phyloP scores from a whole-genome alignment of 2,888 invertebrate species.

The Rugalucina vietnamica region DNA sequence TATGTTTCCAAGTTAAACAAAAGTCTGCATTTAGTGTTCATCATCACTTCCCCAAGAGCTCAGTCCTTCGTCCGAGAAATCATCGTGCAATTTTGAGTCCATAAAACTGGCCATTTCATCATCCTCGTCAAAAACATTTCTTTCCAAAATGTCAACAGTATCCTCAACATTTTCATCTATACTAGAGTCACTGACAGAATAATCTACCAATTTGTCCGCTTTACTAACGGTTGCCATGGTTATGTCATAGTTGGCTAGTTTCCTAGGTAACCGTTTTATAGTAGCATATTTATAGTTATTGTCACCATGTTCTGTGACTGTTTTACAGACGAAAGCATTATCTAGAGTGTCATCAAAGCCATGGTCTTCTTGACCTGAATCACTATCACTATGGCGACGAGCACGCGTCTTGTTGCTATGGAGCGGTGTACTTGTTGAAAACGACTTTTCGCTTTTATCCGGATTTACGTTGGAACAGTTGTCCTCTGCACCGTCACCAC shows the following conservation, averaged over 20 bases:
- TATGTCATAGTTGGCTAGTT: conserved; percentile 43
- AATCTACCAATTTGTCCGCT: conserved; percentile 20
- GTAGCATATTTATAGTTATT: too few relatives aligned
- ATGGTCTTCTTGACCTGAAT: conserved; percentile 54
- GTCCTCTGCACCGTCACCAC: conserved; percentile 51
- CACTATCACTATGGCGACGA: conserved; percentile 22
- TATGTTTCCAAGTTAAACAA: conserved; percentile 12
- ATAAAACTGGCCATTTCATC: conserved; percentile 58
- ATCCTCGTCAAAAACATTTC: conserved; percentile 40
- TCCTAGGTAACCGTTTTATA: too few relatives aligned
- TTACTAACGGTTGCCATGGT: too few relatives aligned
- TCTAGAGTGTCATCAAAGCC: conserved; percentile 39
- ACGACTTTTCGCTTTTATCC: background rate
- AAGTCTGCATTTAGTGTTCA: conserved; percentile 44
- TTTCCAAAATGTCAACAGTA: conserved; percentile 38
- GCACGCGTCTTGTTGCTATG: background rate
- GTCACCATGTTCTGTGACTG: background rate
- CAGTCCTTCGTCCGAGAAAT: conserved; percentile 54
- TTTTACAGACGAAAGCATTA: conserved; percentile 42
- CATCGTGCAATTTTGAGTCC: conserved; percentile 51
- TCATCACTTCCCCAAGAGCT: conserved; percentile 54
- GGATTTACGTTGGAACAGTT: too few relatives aligned
- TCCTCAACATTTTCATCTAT: too few relatives aligned
- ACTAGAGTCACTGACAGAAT: conserved; percentile 47
- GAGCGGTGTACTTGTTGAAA: background rate